phyloP scores from a whole-genome alignment of 1,140 invertebrate species.

The Harlomillsia oculata region DNA sequence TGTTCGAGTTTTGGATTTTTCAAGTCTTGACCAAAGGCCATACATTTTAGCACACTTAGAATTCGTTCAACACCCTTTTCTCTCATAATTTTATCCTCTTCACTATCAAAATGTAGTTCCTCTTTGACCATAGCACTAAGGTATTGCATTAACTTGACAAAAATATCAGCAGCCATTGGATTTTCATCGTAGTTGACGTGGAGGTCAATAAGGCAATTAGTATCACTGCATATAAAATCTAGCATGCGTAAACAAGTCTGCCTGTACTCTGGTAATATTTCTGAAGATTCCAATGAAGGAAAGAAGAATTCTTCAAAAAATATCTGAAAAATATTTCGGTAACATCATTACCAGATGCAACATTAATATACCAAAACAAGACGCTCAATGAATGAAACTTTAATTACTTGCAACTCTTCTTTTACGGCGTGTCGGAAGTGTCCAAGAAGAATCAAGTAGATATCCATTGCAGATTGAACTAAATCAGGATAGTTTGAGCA shows the following conservation, averaged over 20 bases:
- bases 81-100: conserved; percentile 91
- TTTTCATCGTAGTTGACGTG: conserved; percentile 99
- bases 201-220: conserved; percentile 97
- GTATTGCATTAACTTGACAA: conserved; percentile 88
- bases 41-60: conserved; percentile 94
- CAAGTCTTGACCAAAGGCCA: too few relatives aligned
- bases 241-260: conserved; percentile 98
- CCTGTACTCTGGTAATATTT: conserved; percentile 95
- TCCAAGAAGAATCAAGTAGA: conserved; percentile 88
- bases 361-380: background rate
- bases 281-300: conserved; percentile 92
- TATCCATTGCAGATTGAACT: conserved; percentile 90
- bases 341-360: background rate
- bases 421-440: conserved; percentile 97
- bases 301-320: conserved; percentile 99
- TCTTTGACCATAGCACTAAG: conserved; percentile 88
- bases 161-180: conserved; percentile 92
- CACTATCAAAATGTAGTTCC: conserved; percentile 76
- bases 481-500: conserved; percentile 94
- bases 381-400: background rate
- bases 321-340: conserved; percentile 44
- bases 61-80: conserved; percentile 92
- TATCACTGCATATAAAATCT: conserved; percentile 92
- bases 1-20: too few relatives aligned
- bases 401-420: conserved; percentile 89